These are phyloP conservation scores for Sebastolobus alascanus DNA, from an alignment of 2,797 vertebrate species.

Conservation along the genomic window DNA sequence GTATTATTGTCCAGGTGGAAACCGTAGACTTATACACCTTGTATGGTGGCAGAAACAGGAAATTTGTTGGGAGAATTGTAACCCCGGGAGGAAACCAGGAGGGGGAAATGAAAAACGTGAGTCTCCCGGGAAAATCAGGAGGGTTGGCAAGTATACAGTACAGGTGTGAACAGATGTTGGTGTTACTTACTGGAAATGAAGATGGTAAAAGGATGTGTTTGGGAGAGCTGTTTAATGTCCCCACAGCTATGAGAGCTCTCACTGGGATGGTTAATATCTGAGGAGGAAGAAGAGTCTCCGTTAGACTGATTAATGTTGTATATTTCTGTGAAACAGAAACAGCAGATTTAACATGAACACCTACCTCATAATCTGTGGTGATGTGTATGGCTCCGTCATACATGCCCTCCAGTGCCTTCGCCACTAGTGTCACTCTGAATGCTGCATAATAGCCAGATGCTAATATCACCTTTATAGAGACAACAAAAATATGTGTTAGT, in stretches of 20 bases:
- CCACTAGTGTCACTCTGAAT: slow-evolving; percentile 93
- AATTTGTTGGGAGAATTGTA: too few species aligned
- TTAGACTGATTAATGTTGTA: neutral
- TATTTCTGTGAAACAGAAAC: neutral
- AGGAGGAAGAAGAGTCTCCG: neutral
- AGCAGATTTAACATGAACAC: neutral
- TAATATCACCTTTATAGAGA: slow-evolving; percentile 88
- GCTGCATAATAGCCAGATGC: slow-evolving; percentile 95
- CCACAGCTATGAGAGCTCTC: slow-evolving; percentile 96
- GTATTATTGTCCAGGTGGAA: too few species aligned
- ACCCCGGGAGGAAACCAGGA: too few species aligned
- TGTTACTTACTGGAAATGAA: slow-evolving; percentile 94
- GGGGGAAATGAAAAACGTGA: too few species aligned
- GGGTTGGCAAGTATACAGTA: too few species aligned
- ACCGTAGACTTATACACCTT: too few species aligned
- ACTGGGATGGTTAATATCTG: slow-evolving; percentile 98
- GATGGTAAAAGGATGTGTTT: slow-evolving; percentile 92
- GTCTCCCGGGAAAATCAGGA: too few species aligned
- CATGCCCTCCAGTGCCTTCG: slow-evolving; percentile 92
- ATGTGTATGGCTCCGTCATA: slow-evolving; percentile 97
- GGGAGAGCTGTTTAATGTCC: slow-evolving; percentile 92
- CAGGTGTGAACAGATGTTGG: too few species aligned
- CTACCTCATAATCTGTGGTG: slow-evolving; percentile 98
- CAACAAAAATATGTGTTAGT: neutral
- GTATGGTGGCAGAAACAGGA: too few species aligned